These are phyloP conservation scores for Ctenicera cuprea DNA, from an alignment of 2,888 invertebrate genomes.

Conservation along the genomic window DNA sequence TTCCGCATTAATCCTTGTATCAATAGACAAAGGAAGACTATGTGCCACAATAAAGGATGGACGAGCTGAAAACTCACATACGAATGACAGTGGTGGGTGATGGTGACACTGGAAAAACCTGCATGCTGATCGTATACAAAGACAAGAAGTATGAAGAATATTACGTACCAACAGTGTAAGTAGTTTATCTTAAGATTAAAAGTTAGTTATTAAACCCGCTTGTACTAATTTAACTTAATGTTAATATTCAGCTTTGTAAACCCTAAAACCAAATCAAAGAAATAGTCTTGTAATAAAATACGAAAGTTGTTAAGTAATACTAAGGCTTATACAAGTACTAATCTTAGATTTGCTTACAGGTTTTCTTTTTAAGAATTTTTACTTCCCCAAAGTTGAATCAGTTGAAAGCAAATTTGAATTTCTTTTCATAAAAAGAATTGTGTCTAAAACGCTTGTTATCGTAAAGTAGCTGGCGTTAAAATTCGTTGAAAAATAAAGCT, in stretches of 20 bases:
- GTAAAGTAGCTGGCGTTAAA: too few relatives aligned
- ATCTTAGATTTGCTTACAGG: not conserved
- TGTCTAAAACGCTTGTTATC: too few relatives aligned
- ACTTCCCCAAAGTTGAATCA: not conserved
- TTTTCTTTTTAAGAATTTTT: not conserved
- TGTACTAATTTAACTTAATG: not conserved
- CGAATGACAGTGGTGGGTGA: constrained; percentile 93
- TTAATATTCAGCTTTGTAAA: not conserved
- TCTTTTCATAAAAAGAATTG: too few relatives aligned
- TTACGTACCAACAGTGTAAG: constrained; percentile 93
- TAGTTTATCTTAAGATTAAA: constrained; percentile 57
- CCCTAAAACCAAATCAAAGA: too few relatives aligned
- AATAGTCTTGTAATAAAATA: too few relatives aligned
- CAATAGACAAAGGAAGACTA: not conserved
- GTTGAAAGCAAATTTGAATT: not conserved
- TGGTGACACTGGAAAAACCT: constrained; percentile 94
- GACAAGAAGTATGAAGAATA: constrained; percentile 85
- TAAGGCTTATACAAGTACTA: too few relatives aligned
- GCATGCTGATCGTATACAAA: constrained; percentile 81
- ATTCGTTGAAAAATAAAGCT: too few relatives aligned
- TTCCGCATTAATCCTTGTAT: too few relatives aligned
- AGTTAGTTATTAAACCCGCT: not conserved
- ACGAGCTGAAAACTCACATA: constrained; percentile 68
- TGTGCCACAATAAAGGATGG: constrained; percentile 29
- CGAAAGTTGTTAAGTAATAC: too few relatives aligned